These are phyloP conservation scores for Loris lydekkerianus DNA, from an alignment of 2,797 vertebrate species.

Conservation along the genomic window DNA sequence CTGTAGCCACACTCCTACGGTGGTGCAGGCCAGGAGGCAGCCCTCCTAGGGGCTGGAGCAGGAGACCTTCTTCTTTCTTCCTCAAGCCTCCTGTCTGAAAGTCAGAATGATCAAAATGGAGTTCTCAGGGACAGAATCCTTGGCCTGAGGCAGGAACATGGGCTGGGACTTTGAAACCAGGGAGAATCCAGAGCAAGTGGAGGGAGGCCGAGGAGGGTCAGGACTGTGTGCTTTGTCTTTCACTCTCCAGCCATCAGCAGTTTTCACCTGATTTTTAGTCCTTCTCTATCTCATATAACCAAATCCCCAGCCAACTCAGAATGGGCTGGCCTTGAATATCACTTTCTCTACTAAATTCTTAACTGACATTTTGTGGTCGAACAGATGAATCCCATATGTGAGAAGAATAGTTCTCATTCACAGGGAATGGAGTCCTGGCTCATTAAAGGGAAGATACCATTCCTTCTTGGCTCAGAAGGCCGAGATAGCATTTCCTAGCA, in stretches of 20 bases:
- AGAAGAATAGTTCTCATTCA: constrained; percentile 77
- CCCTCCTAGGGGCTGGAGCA: background rate
- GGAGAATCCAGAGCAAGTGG: background rate
- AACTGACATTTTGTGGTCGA: constrained; percentile 79
- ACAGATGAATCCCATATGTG: constrained; percentile 85
- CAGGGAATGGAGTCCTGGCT: constrained; percentile 74
- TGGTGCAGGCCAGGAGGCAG: background rate
- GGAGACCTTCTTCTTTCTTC: background rate
- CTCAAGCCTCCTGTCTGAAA: background rate
- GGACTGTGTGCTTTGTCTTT: background rate
- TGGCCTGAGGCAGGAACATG: background rate
- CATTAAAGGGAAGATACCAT: constrained; percentile 76
- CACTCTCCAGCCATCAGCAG: background rate
- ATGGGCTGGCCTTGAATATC: constrained; percentile 65
- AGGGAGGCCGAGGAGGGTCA: rapidly evolving
- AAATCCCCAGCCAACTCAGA: constrained; percentile 69
- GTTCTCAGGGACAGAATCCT: background rate
- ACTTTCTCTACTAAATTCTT: constrained; percentile 79
- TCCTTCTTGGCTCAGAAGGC: constrained; percentile 73
- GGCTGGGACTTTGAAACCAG: background rate
- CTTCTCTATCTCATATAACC: constrained; percentile 67
- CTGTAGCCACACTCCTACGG: background rate
- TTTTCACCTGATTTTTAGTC: constrained; percentile 73
- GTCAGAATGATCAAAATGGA: background rate
- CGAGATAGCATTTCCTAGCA: constrained; percentile 74